Evolutionary conservation across 2,888 invertebrate genomes (phyloP), one percentile per base, ranked within the genome.

Genomic region (Invenusta paracnida): DNA sequence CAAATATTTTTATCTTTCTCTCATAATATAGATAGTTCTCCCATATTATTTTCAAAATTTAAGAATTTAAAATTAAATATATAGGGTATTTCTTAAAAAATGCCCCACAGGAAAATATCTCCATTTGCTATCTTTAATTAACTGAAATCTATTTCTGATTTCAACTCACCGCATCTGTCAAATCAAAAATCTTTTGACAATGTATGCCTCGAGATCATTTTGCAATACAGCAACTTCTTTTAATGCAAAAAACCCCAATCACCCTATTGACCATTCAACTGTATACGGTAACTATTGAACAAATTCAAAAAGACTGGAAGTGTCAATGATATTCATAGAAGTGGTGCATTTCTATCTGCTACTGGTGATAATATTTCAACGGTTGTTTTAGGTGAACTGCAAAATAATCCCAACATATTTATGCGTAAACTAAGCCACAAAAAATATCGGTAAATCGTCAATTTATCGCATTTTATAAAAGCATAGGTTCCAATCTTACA

Each of bases 351-450:
- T n/a, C n/a, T n/a, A n/a, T n/a, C n/a, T n/a, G n/a, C 11, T 73
- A 25, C 48, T 48, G 48, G 48, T 48, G 17, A 48, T 48, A 17
- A 48, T 48, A 48, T 17, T 2, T 5, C 23, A 25, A 25, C 27
- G 73, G 2, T 73, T 73, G 73, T 73, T 73, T n/a, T 73, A 73
- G 73, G 73, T 73, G 73, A 13, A 5, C 27, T 73, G 73, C 73
- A 23, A 73, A 73, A 73, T 73, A 73, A 23, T 73, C 25, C n/a
- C n/a, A n/a, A n/a, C n/a, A n/a, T n/a, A n/a, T n/a, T n/a, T n/a
- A n/a, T n/a, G n/a, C n/a, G n/a, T 5, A 73, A 73, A 73, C 73
- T 73, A 73, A 73, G 73, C 73, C 73, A 73, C 11, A 73, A 73
- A 73, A n/a, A n/a, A n/a, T n/a, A n/a, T n/a, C n/a, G n/a, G n/a